A percentile compares a stretch with the other conserved stretches of the same genome.
Evolutionary conservation across 2,888 invertebrate species (phyloP).

Genomic region (Pseudococcus jackbeardsleyi): DNA sequence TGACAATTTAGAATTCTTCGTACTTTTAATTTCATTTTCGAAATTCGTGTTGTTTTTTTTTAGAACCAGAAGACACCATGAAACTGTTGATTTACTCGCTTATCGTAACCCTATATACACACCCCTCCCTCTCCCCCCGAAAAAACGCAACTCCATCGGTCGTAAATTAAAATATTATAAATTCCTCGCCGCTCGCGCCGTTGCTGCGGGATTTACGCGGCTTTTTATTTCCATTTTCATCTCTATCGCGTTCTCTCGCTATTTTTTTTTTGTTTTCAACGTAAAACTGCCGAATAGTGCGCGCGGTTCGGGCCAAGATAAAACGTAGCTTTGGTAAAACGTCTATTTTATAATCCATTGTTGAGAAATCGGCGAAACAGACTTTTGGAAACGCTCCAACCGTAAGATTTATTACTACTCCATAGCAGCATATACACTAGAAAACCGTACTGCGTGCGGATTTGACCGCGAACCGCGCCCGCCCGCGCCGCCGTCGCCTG

Average conservation of each 20-base stretch:
- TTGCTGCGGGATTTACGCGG: neutral
- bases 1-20: no score
- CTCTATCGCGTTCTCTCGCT: neutral
- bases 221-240: conserved; percentile 19
- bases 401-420: conserved; percentile 53
- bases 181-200: neutral
- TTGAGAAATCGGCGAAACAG: conserved; percentile 56
- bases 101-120: neutral
- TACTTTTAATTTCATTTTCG: no score
- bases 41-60: no score
- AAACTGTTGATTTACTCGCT: neutral
- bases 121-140: neutral
- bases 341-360: conserved; percentile 57
- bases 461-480: conserved; percentile 16
- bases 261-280: neutral
- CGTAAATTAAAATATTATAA: conserved; percentile 17
- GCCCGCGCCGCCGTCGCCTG: neutral
- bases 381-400: conserved; percentile 52
- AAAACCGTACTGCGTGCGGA: conserved; percentile 41
- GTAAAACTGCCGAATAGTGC: neutral
- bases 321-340: conserved; percentile 52
- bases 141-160: neutral
- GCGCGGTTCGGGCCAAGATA: conserved; percentile 20
- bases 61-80: neutral
- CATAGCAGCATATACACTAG: neutral